These are phyloP conservation scores for Poeciliopsis turrubarensis DNA, from an alignment of 2,113 vertebrate species.

Conservation along the genomic window DNA sequence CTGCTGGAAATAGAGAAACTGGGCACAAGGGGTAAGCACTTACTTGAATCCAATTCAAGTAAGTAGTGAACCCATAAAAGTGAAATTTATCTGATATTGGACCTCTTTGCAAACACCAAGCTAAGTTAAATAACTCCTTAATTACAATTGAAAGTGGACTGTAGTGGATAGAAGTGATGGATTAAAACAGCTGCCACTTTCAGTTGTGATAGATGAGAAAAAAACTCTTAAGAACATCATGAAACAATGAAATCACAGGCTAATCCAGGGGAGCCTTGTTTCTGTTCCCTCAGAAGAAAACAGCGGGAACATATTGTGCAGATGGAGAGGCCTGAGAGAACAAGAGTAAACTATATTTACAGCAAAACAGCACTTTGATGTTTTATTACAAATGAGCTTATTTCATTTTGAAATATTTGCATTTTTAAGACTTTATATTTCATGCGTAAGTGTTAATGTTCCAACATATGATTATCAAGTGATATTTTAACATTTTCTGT, in stretches of 20 bases:
- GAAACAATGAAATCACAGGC: conserved; percentile 56
- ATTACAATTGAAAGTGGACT: conserved; percentile 54
- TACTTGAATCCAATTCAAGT: conserved; percentile 39
- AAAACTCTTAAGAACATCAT: conserved; percentile 43
- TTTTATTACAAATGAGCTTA: background rate
- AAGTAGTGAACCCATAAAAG: conserved; percentile 22
- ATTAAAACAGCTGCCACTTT: conserved; percentile 48
- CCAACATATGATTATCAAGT: no score
- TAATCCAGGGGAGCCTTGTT: conserved; percentile 46
- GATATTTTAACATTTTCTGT: no score
- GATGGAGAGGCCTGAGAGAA: conserved; percentile 44
- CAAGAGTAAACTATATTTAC: conserved; percentile 22
- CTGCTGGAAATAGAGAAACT: conserved; percentile 14
- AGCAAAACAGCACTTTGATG: conserved; percentile 21
- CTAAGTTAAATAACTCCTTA: conserved; percentile 38
- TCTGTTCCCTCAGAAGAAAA: conserved; percentile 44
- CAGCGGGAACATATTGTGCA: conserved; percentile 54
- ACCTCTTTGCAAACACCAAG: conserved; percentile 3
- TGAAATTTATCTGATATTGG: background rate
- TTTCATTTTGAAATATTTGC: no score
- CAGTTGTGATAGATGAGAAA: conserved; percentile 61
- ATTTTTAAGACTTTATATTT: no score
- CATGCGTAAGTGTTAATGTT: no score
- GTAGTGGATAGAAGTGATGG: conserved; percentile 41
- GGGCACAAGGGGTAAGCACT: conserved; percentile 10